These are phyloP conservation scores for Drosophila merina DNA, from an alignment of 2,888 invertebrate genomes.

Conservation along the genomic window DNA sequence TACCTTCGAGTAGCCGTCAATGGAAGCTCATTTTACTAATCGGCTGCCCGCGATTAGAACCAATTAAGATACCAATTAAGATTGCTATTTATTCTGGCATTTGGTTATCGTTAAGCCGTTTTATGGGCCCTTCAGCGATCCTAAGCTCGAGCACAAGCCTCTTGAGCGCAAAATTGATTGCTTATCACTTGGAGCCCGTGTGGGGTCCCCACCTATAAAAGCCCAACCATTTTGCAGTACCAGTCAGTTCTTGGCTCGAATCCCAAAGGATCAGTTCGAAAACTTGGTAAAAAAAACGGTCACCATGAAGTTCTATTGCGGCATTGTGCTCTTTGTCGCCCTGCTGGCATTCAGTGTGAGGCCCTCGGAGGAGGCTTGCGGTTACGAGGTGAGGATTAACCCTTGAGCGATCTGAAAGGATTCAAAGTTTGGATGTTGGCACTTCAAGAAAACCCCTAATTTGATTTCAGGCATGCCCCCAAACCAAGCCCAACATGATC, in stretches of 20 bases:
- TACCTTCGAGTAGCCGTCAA: constrained; percentile 19
- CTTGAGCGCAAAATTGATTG: constrained; percentile 14
- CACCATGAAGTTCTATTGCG: constrained; percentile 32
- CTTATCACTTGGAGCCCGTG: constrained; percentile 14
- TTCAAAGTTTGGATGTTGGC: background rate
- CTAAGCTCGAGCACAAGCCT: constrained; percentile 32
- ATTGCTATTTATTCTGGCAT: constrained; percentile 8
- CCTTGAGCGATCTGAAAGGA: background rate
- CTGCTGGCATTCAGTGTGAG: constrained; percentile 33
- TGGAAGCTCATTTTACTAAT: constrained; percentile 41
- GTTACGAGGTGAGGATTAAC: constrained; percentile 56
- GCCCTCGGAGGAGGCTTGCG: constrained; percentile 53
- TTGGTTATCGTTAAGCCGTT: constrained; percentile 22
- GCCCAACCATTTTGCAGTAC: background rate
- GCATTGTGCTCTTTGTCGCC: constrained; percentile 31
- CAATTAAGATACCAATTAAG: constrained; percentile 28
- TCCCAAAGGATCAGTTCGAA: constrained; percentile 20
- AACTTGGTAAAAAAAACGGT: constrained; percentile 9
- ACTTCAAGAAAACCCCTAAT: background rate
- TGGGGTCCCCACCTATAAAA: constrained; percentile 19
- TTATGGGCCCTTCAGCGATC: constrained; percentile 18
- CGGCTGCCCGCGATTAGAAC: constrained; percentile 24
- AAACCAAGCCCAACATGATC: constrained; percentile 86
- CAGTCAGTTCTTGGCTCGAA: constrained; percentile 33
- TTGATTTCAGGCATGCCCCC: constrained; percentile 87